Conservation (phyloP, 23 tunicate species). For the Aplidium turbinatum region DNA sequence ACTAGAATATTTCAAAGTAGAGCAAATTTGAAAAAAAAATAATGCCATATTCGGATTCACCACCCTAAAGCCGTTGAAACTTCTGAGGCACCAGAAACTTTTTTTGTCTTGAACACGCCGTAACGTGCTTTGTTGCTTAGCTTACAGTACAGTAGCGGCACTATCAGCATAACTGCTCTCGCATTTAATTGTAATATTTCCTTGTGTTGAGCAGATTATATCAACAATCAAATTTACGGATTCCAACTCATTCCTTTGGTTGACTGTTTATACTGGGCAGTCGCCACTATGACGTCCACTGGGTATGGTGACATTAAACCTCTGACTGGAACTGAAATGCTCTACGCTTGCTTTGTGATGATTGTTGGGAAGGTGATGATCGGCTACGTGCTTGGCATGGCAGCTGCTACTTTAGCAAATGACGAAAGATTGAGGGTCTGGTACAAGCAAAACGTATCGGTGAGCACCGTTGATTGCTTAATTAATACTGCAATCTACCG, state of each 20-base stretch:
- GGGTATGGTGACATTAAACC: conserved; percentile 97
- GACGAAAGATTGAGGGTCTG: conserved; percentile 80
- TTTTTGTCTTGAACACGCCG: no score
- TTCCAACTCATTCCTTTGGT: conserved; percentile 51
- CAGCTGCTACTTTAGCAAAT: conserved; percentile 91
- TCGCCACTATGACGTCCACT: conserved; percentile 84
- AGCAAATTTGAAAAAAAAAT: no score
- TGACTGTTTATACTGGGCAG: conserved; percentile 89
- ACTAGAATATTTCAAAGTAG: no score
- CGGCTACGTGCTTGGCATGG: conserved; percentile 87
- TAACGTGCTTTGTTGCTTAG: no score
- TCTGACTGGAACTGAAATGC: conserved; percentile 60
- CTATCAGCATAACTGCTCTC: neutral
- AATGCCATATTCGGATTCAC: no score
- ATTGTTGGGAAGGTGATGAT: conserved; percentile 71
- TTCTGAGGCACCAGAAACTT: no score
- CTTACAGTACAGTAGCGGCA: neutral
- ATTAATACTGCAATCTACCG: no score
- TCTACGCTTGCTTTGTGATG: conserved; percentile 67
- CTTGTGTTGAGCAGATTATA: conserved; percentile 74
- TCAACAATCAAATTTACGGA: conserved; percentile 29
- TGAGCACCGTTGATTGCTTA: conserved; percentile 47
- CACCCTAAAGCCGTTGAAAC: no score
- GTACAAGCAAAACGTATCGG: conserved; percentile 84
- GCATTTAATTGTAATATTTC: neutral